These are phyloP conservation scores for Agelas oroides DNA, from an alignment of 37 sponge, comb jelly and placozoan species.

Conservation along the genomic window DNA sequence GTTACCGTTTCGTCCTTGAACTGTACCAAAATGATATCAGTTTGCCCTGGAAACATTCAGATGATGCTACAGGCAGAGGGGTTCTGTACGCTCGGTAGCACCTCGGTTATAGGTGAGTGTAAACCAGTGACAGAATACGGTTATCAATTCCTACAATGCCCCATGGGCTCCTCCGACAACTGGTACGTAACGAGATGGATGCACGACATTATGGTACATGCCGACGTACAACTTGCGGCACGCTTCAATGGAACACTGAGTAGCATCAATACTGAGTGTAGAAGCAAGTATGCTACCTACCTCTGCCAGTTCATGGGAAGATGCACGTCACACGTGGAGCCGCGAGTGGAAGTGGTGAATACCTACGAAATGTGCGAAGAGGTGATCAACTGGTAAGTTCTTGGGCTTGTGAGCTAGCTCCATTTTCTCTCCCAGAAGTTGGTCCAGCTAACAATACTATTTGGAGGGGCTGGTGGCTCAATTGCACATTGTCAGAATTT, in stretches of 20 bases:
- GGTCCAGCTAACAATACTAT: too few species aligned
- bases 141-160: constrained; percentile 1
- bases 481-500: too few species aligned
- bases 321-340: constrained; percentile 18
- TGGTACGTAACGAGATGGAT: constrained; percentile 21
- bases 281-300: background rate
- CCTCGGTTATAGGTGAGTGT: background rate
- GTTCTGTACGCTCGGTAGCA: background rate
- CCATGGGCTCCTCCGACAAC: background rate
- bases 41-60: background rate
- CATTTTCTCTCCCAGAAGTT: too few species aligned
- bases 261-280: background rate
- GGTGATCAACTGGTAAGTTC: constrained; percentile 36
- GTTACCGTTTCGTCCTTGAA: constrained; percentile 2
- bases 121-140: constrained; percentile 12
- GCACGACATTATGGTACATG: constrained; percentile 7
- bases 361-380: constrained; percentile 16
- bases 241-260: background rate
- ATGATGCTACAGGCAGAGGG: background rate
- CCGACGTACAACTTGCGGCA: background rate
- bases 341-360: constrained; percentile 28
- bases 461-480: too few species aligned
- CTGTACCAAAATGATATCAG: background rate
- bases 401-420: too few species aligned
- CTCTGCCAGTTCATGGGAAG: constrained; percentile 22